A percentile compares a stretch with the other conserved stretches of the same genome.
Conservation (phyloP, 1,140 invertebrate genomes). For the Pantala flavescens region DNA sequence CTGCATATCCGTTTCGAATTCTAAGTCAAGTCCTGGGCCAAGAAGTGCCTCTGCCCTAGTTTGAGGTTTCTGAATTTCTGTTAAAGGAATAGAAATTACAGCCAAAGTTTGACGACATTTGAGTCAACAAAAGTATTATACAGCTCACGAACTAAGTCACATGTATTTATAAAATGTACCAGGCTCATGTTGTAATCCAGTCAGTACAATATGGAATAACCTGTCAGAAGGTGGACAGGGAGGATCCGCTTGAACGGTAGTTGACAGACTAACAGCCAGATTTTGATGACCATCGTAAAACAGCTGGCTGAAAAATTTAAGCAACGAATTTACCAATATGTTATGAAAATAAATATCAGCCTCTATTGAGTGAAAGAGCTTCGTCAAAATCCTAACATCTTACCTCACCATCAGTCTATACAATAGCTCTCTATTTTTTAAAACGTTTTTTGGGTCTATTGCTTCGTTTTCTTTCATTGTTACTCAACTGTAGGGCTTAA, state of each 20-base stretch:
- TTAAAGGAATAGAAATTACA: background rate
- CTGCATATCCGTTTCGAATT: slow-evolving; percentile 89
- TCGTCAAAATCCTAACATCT: slow-evolving; percentile 20
- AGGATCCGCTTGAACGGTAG: slow-evolving; percentile 73
- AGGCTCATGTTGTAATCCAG: slow-evolving; percentile 80
- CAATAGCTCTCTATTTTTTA: slow-evolving; percentile 70
- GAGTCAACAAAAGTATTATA: background rate
- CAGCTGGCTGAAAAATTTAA: slow-evolving; percentile 58
- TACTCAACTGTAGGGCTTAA: background rate
- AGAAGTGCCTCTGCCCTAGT: slow-evolving; percentile 48
- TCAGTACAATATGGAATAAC: slow-evolving; percentile 69
- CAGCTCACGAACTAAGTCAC: background rate
- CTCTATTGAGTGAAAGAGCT: slow-evolving; percentile 9
- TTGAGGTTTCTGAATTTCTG: slow-evolving; percentile 20
- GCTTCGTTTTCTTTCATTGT: slow-evolving; percentile 44
- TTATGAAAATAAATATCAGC: background rate
- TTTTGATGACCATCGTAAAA: slow-evolving; percentile 90
- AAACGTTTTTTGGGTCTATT: slow-evolving; percentile 50
- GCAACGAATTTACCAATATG: slow-evolving; percentile 14
- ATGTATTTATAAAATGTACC: too few species aligned
- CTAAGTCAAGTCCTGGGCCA: slow-evolving; percentile 80
- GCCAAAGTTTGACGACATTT: background rate
- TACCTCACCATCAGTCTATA: slow-evolving; percentile 85
- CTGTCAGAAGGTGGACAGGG: slow-evolving; percentile 91
- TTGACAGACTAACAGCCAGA: slow-evolving; percentile 71